Evolutionary conservation across 2,888 invertebrate species (phyloP), one percentile per base, ranked within the genome.

Genomic region (Caenorhabditis plicata): DNA sequence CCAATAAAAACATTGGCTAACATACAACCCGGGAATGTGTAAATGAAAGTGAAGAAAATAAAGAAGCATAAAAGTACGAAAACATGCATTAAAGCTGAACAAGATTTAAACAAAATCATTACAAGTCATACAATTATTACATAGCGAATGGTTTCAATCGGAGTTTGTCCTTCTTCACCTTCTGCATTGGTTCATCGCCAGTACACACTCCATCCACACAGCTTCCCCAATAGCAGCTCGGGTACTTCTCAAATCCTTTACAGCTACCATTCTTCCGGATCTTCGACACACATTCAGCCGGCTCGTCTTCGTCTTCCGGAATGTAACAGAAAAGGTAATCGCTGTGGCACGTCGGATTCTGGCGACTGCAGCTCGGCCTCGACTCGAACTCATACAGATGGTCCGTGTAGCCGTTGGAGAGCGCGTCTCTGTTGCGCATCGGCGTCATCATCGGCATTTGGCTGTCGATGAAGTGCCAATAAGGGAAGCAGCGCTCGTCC

Each of bases 341-440:
- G 4, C 66, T 68, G 25, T 63, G 52, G 39, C 72, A 73, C 36
- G 68, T 55, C 4, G 50, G 52, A 2, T 38, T 52, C 13, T 41
- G 47, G 26, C 48, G 43, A 4, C 36, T 52, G 35, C 75, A 74
- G 1, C 64, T 68, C 4, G 75, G 65, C 22, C 75, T 43, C 15
- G 69, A 68, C 9, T 68, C 70, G 42, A 71, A 75, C 50, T 74
- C 73, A 40, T 73, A 74, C 65, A 77, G 57, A 46, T 67, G 60
- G 43, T 74, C 73, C 1, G 74, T 75, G 64, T 75, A 77, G 27
- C 56, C 68, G 40, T 76, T 75, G 7, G 74, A 73, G 3, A 76
- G 55, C 2, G 68, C 77, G 27, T 68, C 64, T 27, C 42, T 50
- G 39, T 65, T 65, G 32, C 39, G 50, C n/a, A 55, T 39, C 7